Evolutionary conservation across 2,113 vertebrate genomes (phyloP).

Genomic region (Rhinichthys klamathensis): DNA sequence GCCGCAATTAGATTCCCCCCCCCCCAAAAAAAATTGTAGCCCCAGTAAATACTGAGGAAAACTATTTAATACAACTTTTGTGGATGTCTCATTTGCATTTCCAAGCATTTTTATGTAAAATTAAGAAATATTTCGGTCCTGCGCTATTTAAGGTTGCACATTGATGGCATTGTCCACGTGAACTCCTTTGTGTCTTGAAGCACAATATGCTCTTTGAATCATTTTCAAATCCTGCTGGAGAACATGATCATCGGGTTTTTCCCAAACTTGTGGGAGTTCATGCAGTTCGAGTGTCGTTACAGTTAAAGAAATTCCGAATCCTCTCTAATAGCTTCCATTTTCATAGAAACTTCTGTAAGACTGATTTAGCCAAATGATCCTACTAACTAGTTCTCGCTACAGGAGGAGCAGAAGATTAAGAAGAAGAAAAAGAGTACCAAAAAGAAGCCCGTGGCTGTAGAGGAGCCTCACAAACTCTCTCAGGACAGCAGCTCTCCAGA

Average conservation of each 20-base stretch:
- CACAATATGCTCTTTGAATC: background rate
- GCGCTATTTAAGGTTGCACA: background rate
- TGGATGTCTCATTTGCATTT: background rate
- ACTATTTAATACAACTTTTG: background rate
- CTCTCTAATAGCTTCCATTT: constrained; percentile 1
- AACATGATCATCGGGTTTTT: background rate
- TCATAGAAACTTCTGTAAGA: constrained; percentile 16
- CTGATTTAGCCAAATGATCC: background rate
- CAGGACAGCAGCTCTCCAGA: constrained; percentile 93
- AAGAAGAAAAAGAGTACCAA: constrained; percentile 93
- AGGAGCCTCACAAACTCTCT: constrained; percentile 77
- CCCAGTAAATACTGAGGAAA: background rate
- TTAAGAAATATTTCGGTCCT: background rate
- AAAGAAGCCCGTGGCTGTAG: constrained; percentile 82
- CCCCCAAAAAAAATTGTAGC: no score
- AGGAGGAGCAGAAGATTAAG: constrained; percentile 95
- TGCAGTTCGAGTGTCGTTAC: background rate
- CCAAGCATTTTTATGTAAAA: background rate
- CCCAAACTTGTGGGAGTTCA: background rate
- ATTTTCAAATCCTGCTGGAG: background rate
- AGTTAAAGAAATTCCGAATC: background rate
- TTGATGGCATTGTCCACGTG: background rate
- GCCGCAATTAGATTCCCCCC: background rate
- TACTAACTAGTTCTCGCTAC: constrained; percentile 48
- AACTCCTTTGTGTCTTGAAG: constrained; percentile 1